Evolutionary conservation across 2,113 vertebrate species (phyloP).

Genomic region (Paratilapia polleni): DNA sequence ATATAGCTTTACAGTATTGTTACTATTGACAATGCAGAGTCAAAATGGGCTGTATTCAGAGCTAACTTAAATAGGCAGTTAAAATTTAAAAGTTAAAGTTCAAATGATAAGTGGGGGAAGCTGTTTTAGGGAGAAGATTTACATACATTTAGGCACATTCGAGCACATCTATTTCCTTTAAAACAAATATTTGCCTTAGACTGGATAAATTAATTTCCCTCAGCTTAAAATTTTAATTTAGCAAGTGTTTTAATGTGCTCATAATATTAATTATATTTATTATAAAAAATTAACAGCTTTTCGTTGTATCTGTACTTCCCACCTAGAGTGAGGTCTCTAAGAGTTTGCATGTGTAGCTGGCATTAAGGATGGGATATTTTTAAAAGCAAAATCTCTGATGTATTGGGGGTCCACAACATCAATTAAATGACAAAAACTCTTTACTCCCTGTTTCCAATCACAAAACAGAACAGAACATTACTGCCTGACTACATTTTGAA

Average conservation of each 20-base stretch:
- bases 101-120: not conserved
- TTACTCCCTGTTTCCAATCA: conserved; percentile 1
- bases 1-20: not conserved
- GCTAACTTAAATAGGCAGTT: not conserved
- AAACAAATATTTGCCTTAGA: not conserved
- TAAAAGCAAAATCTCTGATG: conserved; percentile 12
- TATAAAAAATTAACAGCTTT: not conserved
- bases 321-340: not conserved
- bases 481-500: not conserved
- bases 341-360: not conserved
- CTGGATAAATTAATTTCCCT: not conserved
- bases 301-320: not conserved
- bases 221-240: not conserved
- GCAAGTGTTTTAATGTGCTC: not conserved
- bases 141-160: not conserved
- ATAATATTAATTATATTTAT: not conserved
- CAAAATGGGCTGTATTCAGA: conserved; percentile 23
- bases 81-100: not conserved
- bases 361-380: not conserved
- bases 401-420: not conserved
- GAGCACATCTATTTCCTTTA: not conserved
- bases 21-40: not conserved
- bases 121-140: not conserved
- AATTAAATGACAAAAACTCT: conserved; percentile 15
- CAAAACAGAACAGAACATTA: not conserved